Base-by-base conservation (phyloP, 2,797 vertebrate genomes). In the Gadopsis bispinosus region DNA sequence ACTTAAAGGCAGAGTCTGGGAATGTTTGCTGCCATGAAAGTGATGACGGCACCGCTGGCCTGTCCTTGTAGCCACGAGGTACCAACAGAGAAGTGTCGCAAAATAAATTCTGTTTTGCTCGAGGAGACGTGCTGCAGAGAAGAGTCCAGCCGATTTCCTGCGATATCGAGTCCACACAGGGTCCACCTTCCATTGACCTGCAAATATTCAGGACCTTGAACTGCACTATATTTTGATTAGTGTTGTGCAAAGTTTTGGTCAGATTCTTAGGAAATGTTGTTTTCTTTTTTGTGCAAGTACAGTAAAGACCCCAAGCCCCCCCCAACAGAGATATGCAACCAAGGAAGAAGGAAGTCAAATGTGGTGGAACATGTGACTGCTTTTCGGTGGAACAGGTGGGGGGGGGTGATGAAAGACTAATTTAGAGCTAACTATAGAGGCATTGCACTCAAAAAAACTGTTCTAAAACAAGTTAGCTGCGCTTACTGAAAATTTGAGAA, bases 331-430 rank as follows among this genome's bases (percentile, higher is more conserved):
- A 20, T 50, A 48, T 19, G 26, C 60, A 58, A 72, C 63, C 56
- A 72, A 73, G 72, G 65, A 89, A 84, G 69, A 69, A 87, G 87
- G 84, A 93, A 92, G 88, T 88, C 20, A 55, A 77, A 41, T 87
- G 82, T 80, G 81, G 80, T 65, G 22, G 87, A 86, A 84, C 89
- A 86, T 88, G 84, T 89, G 89, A 93, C 84, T 74, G 51, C 84
- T 85, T 80, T 45, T 83, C 35, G 75, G 62, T 43, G 50, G 29
- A 84, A 77, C 47, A 68, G 35, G 26, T 26, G 26, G 26, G 26
- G 26, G 26, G 26, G 26, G 26, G 26, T 26, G 26, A 26, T 26
- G 45, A 72, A 43, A 3, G 7, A 47, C 1, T 19, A 41, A 74
- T 77, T 76, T 47, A 26, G 67, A 11, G 43, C 31, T 31, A 61